These are phyloP conservation scores for Herpetotheres cachinnans DNA, from an alignment of 2,113 vertebrate species.

Conservation along the genomic window DNA sequence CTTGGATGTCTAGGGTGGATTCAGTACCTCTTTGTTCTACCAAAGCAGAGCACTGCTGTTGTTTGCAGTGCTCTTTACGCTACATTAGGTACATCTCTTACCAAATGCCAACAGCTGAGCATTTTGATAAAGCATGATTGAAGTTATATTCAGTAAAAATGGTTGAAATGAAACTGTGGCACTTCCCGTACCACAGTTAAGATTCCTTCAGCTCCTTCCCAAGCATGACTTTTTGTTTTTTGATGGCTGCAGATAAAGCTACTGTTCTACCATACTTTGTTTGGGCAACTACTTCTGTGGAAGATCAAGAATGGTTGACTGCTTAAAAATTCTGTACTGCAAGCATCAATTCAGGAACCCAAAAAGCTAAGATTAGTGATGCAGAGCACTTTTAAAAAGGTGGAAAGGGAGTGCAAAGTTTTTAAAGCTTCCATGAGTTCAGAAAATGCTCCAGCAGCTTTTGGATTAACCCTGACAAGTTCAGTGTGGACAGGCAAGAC, in stretches of 20 bases:
- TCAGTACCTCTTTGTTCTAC: background rate
- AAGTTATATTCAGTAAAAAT: background rate
- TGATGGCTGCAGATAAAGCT: background rate
- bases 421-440: background rate
- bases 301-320: background rate
- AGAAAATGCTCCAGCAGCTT: background rate
- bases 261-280: background rate
- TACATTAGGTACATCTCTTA: background rate
- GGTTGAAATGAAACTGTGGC: background rate
- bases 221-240: background rate
- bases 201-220: background rate
- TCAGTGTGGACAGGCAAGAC: background rate
- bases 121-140: background rate
- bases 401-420: accelerated
- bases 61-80: accelerated
- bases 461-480: background rate
- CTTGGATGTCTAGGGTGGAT: background rate
- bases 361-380: background rate
- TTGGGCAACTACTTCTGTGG: background rate
- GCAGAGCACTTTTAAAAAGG: background rate
- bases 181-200: background rate
- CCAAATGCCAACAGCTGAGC: background rate
- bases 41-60: background rate
- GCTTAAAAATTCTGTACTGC: background rate
- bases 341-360: background rate